Evolutionary conservation across 2,888 invertebrate species (phyloP).

Genomic region (Cloeon dipterum): DNA sequence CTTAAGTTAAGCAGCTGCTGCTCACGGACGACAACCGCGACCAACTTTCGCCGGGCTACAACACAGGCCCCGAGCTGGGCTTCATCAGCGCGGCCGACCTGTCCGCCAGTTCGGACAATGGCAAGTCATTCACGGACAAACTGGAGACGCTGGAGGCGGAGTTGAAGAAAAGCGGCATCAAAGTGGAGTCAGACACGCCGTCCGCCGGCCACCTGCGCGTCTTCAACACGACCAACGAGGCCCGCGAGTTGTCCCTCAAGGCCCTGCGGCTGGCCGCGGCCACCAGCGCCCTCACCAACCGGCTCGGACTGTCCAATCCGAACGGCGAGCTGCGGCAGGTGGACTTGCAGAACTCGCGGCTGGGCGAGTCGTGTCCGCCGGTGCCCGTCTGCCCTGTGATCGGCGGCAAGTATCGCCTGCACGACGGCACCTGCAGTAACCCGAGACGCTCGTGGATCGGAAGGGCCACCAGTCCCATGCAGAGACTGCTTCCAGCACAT

Average conservation of each 20-base stretch:
- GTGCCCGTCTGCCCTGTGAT: constrained; percentile 10
- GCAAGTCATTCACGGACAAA: not conserved
- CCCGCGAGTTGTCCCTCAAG: constrained; percentile 21
- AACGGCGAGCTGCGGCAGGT: not conserved
- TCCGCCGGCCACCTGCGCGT: constrained; percentile 1
- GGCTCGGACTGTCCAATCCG: not conserved
- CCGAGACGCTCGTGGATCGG: constrained; percentile 34
- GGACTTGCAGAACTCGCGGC: not conserved
- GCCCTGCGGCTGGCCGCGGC: not conserved
- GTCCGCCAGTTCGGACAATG: not conserved
- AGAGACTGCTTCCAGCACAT: constrained; percentile 35
- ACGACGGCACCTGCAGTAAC: constrained; percentile 47
- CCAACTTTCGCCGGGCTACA: no score
- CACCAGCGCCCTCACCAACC: not conserved
- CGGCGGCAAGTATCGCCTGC: constrained; percentile 29
- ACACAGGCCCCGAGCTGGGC: not conserved
- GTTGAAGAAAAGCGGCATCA: not conserved
- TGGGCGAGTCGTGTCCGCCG: constrained; percentile 3
- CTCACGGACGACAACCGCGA: no score
- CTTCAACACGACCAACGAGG: constrained; percentile 24
- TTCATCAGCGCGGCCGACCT: not conserved
- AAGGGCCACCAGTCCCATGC: constrained; percentile 38
- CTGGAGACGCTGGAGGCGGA: not conserved
- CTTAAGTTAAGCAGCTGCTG: no score
- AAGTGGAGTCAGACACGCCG: not conserved